Evolutionary conservation across 2,888 invertebrate genomes (phyloP).

Genomic region (Agrilus cyanescens): DNA sequence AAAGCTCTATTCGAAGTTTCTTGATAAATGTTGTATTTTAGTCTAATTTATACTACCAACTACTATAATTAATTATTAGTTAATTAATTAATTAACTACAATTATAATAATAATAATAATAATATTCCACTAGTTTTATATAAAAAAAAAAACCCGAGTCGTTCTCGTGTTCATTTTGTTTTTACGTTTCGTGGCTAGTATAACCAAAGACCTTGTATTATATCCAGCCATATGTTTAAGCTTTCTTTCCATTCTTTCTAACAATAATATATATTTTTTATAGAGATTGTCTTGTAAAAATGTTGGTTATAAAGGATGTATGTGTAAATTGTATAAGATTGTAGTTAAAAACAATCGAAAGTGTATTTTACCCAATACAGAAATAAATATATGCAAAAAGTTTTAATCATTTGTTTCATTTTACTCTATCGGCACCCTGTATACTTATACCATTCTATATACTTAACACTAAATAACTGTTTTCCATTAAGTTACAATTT

Average conservation of each 20-base stretch:
- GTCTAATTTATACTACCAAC: too few species aligned
- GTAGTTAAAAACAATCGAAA: constrained; percentile 32
- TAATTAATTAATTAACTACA: too few species aligned
- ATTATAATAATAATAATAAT: too few species aligned
- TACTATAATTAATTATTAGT: too few species aligned
- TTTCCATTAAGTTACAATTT: too few species aligned
- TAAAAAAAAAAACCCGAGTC: too few species aligned
- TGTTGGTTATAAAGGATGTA: constrained; percentile 30
- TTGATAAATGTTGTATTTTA: constrained; percentile 24
- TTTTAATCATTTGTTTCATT: not conserved
- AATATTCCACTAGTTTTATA: too few species aligned
- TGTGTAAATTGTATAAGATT: constrained; percentile 31
- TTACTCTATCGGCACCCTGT: not conserved
- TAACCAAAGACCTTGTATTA: constrained; percentile 38
- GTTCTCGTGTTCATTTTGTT: not conserved
- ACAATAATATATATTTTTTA: constrained; percentile 18
- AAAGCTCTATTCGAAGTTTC: constrained; percentile 16
- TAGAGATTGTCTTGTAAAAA: constrained; percentile 25
- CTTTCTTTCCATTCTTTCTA: constrained; percentile 10
- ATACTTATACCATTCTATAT: too few species aligned
- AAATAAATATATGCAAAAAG: constrained; percentile 20
- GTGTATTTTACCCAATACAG: constrained; percentile 35
- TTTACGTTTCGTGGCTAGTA: constrained; percentile 33
- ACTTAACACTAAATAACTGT: too few species aligned
- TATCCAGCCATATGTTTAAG: constrained; percentile 25